A percentile compares a stretch with the other conserved stretches of the same genome.
Conservation (phyloP, 1,140 invertebrate species). For the Macrobrachium rosenbergii region DNA sequence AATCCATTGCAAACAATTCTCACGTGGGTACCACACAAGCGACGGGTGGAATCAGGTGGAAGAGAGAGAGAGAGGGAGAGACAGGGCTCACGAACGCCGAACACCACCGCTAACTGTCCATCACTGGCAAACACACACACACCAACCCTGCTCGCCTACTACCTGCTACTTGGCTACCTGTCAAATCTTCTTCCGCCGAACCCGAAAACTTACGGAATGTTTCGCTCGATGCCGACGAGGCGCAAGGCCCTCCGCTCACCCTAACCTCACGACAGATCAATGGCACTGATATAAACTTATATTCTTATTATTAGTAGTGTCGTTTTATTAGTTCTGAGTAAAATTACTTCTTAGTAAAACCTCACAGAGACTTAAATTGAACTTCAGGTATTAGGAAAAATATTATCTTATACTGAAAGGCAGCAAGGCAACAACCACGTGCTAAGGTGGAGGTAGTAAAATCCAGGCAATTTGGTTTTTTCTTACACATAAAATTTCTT, state of each 20-base stretch:
- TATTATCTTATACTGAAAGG: too few species aligned
- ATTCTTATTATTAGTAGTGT: too few species aligned
- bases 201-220: conserved; percentile 28
- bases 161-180: not conserved
- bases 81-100: conserved; percentile 22
- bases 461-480: too few species aligned
- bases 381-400: too few species aligned
- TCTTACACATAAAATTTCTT: too few species aligned
- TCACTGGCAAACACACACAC: conserved; percentile 31
- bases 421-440: too few species aligned
- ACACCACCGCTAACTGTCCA: conserved; percentile 38
- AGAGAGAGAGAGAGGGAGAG: not conserved
- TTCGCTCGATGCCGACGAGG: conserved; percentile 13
- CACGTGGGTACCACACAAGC: not conserved
- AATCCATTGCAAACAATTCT: not conserved
- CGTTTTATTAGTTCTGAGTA: too few species aligned
- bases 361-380: too few species aligned
- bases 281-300: too few species aligned
- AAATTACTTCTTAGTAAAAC: too few species aligned
- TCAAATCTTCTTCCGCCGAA: conserved; percentile 13
- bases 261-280: too few species aligned
- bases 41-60: not conserved
- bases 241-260: not conserved
- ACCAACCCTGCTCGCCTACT: conserved; percentile 15
- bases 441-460: too few species aligned